Conservation (phyloP, 2,888 invertebrate species). For the Metallyticus violacea region DNA sequence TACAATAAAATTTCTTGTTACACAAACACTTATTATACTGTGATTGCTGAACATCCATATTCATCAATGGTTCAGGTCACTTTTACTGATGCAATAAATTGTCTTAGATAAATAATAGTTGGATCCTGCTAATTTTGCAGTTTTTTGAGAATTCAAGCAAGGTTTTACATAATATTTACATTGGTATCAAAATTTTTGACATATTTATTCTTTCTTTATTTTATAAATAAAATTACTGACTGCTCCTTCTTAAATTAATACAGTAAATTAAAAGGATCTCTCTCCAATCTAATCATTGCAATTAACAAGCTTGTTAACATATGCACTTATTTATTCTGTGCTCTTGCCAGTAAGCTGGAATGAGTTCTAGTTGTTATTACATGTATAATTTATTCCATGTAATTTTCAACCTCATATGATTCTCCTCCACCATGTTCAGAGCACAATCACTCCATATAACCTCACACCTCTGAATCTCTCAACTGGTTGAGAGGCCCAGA, state of each 20-base stretch:
- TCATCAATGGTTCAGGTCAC: too few species aligned
- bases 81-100: too few species aligned
- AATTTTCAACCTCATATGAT: neutral
- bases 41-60: too few species aligned
- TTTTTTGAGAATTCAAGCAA: neutral
- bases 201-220: too few species aligned
- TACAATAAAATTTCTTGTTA: too few species aligned
- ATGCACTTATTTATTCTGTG: neutral
- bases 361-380: too few species aligned
- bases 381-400: neutral
- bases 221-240: too few species aligned
- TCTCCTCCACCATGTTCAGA: constrained; percentile 8
- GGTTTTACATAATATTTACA: neutral
- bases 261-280: too few species aligned
- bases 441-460: neutral
- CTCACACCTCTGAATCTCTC: constrained; percentile 32
- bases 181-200: neutral
- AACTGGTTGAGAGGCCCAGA: constrained; percentile 34
- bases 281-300: neutral
- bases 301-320: neutral
- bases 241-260: too few species aligned
- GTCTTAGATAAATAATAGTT: too few species aligned
- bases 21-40: too few species aligned
- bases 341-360: neutral
- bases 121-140: too few species aligned